phyloP scores from a whole-genome alignment of 2,113 vertebrate genomes.

The Emydocephalus ijimae region DNA sequence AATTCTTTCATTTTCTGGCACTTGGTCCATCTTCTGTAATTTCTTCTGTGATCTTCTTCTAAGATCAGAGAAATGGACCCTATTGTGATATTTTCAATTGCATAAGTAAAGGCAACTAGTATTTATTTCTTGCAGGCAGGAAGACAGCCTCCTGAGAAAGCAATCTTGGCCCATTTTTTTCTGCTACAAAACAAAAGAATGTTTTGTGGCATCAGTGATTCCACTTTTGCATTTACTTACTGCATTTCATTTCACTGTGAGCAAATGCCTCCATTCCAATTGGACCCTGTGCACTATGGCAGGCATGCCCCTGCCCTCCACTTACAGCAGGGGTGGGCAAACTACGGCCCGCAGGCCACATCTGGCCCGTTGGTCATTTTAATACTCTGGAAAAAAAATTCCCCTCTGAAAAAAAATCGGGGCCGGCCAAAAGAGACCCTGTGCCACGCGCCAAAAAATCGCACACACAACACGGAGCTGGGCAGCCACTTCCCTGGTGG shows the following conservation, averaged over 20 bases:
- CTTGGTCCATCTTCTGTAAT: background rate
- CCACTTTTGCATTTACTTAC: background rate
- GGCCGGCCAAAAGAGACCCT: too few species aligned
- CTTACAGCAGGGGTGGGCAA: too few species aligned
- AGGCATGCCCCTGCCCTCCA: background rate
- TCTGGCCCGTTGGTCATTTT: too few species aligned
- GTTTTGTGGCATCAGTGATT: background rate
- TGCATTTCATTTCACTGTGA: background rate
- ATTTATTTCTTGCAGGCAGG: background rate
- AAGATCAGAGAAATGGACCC: background rate
- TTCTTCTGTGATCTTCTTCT: background rate
- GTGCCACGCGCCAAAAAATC: too few species aligned
- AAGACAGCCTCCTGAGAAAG: background rate
- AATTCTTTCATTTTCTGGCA: background rate
- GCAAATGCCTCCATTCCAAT: background rate
- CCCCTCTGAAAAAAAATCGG: too few species aligned
- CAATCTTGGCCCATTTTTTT: background rate
- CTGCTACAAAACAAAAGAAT: background rate
- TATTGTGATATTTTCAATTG: background rate
- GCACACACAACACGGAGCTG: too few species aligned
- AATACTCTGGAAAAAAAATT: too few species aligned
- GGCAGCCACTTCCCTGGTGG: too few species aligned
- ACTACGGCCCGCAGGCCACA: too few species aligned
- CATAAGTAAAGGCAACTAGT: background rate
- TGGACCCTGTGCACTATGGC: background rate